Conservation (phyloP, 2,888 invertebrate species). For the Volucella inanis region DNA sequence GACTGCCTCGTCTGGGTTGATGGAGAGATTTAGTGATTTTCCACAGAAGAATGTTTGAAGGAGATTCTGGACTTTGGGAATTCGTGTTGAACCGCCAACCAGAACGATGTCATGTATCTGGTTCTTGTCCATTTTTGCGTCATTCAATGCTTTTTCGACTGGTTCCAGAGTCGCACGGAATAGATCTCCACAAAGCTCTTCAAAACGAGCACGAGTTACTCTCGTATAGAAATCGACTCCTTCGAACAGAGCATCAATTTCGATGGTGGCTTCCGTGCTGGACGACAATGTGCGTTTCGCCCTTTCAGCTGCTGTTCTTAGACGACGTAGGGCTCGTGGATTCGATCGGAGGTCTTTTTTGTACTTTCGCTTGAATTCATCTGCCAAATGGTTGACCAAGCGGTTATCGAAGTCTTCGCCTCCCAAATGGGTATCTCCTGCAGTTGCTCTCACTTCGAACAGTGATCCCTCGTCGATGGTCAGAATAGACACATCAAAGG, state of each 20-base stretch:
- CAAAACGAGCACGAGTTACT: constrained; percentile 88
- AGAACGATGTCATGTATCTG: constrained; percentile 89
- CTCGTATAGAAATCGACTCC: constrained; percentile 88
- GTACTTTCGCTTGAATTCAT: constrained; percentile 86
- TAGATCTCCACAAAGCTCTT: constrained; percentile 87
- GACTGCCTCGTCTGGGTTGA: constrained; percentile 90
- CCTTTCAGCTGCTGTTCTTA: constrained; percentile 89
- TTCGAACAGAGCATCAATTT: constrained; percentile 88
- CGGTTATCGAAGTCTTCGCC: constrained; percentile 87
- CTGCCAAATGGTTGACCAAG: constrained; percentile 85
- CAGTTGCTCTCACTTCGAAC: constrained; percentile 89
- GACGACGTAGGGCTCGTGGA: constrained; percentile 86
- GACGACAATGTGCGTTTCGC: constrained; percentile 89
- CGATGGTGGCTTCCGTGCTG: constrained; percentile 88
- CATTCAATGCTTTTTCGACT: constrained; percentile 88
- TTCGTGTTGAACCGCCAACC: constrained; percentile 90
- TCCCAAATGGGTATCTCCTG: constrained; percentile 89
- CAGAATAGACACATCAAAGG: constrained; percentile 89
- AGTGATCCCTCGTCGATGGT: constrained; percentile 87
- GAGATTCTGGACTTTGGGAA: constrained; percentile 89
- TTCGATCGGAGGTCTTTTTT: constrained; percentile 86
- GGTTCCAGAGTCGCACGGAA: constrained; percentile 88
- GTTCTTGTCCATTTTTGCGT: constrained; percentile 89
- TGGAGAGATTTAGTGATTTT: constrained; percentile 87
- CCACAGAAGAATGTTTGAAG: constrained; percentile 89